Evolutionary conservation across 2,113 vertebrate genomes (phyloP), one percentile per base, ranked within the genome.

Genomic region (Osmerus eperlanus): DNA sequence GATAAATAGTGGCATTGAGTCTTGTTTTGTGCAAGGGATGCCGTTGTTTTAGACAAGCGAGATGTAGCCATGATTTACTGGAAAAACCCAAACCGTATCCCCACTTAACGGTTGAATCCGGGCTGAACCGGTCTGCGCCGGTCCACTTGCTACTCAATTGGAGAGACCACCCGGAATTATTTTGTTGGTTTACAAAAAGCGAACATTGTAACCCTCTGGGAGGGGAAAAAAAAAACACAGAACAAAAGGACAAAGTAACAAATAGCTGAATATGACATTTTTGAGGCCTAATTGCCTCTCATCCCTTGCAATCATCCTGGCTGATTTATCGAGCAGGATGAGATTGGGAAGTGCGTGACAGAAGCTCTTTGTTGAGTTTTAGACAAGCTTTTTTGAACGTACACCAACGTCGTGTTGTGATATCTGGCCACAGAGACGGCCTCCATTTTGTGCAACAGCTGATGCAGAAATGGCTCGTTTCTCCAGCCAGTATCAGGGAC

Each of bases 151-250:
- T 68, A 71, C 67, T 67, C 76, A 55, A 72, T 84, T 60, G 79
- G 62, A 69, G 19, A 64, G 87, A 89, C 88, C 88, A 90, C 89
- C 87, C 85, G 86, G 74, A 72, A 52, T 47, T 74, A 83, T 79
- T 73, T 65, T 71, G 47, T 70, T 32, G 72, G 70, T 52, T 80
- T 47, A 8, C 41, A 47, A 90, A 82, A 89, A 88, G 75, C 70
- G 73, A 62, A 84, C 82, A 75, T 84, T 89, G 83, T 88, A 32
- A 76, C 80, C 65, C 77, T 76, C 74, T 78, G 69, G 73, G 82
- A 62, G 76, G 25, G 74, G n/a, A n/a, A 67, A 63, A 23, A 32
- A 63, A 63, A 68, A 65, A 60, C 66, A 29, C 25, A 79, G 68
- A 83, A 19, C 71, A 80, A 83, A 74, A 78, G 25, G 71, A 78